Base-by-base conservation (phyloP, 2,888 invertebrate species). In the Dryocosmus kuriphilus region DNA sequence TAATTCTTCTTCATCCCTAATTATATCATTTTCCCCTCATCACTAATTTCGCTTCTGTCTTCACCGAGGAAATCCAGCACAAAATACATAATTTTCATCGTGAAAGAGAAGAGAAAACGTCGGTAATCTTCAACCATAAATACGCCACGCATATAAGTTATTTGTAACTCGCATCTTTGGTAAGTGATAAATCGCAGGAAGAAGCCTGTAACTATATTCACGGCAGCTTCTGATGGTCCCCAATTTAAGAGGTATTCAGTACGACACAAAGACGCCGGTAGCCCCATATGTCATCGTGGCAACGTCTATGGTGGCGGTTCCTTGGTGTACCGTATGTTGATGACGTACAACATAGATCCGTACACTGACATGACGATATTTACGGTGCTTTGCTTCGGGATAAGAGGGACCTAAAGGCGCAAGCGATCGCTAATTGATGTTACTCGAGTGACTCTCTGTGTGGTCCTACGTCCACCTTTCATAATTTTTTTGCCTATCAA, bases 241-340 rank as follows among this genome's bases (percentile, higher is more conserved):
- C 88, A 90, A 90, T 90, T 89, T 90, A 87, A 88, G 87, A 77
- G 87, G 88, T 86, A 90, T 90, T 90, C 90, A 90, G 84, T 78
- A 79, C 82, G 86, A 83, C 86, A 90, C 90, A 90, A 90, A 89
- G 88, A 84, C 81, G 77, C 79, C 86, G 86, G 87, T 88, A 88
- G 89, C 87, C 87, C 86, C 89, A 87, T 88, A 90, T 87, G 89
- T 89, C 89, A 90, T 90, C 87, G 89, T 88, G 88, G 85, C 85
- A 82, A 84, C 79, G n/a, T 84, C 79, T 84, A 80, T 84, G 79
- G 74, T 77, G 77, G 81, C 75, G 79, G 19, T 75, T 73, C 62
- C 74, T 77, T 80, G 82, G 77, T 74, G 75, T 60, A 61, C 41
- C 19, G 22, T 79, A 5, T 32, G 71, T 76, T 78, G 63, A 79